These are phyloP conservation scores for Laticauda laticaudata DNA, from an alignment of 2,113 vertebrate species.

Conservation along the genomic window DNA sequence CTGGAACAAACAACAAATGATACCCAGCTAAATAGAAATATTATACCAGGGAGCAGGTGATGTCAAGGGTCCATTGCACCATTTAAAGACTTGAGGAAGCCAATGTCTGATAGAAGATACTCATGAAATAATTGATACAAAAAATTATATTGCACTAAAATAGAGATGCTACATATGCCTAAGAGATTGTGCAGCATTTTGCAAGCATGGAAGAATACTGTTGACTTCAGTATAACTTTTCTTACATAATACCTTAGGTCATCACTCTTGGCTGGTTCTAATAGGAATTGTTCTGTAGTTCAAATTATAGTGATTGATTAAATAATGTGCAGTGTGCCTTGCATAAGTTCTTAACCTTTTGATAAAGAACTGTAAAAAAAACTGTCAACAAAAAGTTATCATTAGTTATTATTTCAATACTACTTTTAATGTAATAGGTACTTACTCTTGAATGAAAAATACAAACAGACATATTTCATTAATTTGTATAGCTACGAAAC, in stretches of 20 bases:
- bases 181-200: background rate
- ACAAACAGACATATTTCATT: slow-evolving; percentile 28
- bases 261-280: background rate
- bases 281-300: background rate
- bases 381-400: background rate
- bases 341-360: background rate
- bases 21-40: background rate
- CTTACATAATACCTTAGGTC: background rate
- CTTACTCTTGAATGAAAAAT: slow-evolving; percentile 38
- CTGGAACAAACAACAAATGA: background rate
- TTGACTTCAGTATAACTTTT: background rate
- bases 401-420: slow-evolving; percentile 36
- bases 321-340: background rate
- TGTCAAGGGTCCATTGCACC: background rate
- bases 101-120: background rate
- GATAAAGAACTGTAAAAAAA: background rate
- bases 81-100: background rate
- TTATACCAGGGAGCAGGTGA: background rate
- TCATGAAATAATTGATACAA: background rate
- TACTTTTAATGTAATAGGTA: slow-evolving; percentile 22
- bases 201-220: background rate
- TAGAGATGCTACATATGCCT: background rate
- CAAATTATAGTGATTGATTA: background rate
- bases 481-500: slow-evolving; percentile 34
- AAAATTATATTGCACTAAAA: background rate